Conservation (phyloP, 2,113 vertebrate species). For the Nyctibius bracteatus region DNA sequence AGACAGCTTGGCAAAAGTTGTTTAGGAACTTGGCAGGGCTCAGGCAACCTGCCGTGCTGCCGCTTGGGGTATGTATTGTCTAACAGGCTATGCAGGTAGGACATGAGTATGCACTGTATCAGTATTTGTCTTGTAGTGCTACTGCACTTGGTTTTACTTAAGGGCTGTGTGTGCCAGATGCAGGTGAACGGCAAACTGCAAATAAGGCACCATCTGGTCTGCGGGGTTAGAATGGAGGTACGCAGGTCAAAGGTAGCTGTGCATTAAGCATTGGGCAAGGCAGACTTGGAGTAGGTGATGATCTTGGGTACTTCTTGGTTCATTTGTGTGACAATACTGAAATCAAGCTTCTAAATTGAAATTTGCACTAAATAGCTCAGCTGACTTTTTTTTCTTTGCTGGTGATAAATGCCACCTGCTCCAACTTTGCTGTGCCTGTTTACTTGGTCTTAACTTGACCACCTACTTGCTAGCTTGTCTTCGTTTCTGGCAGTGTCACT, state of each 20-base stretch:
- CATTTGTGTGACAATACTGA: background rate
- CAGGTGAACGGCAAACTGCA: background rate
- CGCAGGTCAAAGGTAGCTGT: no score
- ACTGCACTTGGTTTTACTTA: background rate
- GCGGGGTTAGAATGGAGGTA: background rate
- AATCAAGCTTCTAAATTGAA: background rate
- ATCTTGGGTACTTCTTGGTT: background rate
- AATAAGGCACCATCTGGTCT: background rate
- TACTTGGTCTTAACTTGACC: background rate
- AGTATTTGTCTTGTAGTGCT: background rate
- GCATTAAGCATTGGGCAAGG: background rate
- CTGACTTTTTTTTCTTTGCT: background rate
- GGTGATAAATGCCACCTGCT: background rate
- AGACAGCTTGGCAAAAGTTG: background rate
- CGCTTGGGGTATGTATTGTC: background rate
- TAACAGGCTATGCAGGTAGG: conserved; percentile 37
- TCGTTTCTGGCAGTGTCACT: background rate
- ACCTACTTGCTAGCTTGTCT: background rate
- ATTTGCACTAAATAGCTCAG: background rate
- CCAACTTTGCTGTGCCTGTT: background rate
- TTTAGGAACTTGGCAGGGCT: background rate
- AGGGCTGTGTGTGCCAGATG: background rate
- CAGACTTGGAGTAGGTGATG: background rate
- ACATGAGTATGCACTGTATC: background rate
- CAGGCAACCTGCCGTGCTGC: background rate